Base-by-base conservation (phyloP, 1,140 invertebrate species). In the Sitophilus oryzae region DNA sequence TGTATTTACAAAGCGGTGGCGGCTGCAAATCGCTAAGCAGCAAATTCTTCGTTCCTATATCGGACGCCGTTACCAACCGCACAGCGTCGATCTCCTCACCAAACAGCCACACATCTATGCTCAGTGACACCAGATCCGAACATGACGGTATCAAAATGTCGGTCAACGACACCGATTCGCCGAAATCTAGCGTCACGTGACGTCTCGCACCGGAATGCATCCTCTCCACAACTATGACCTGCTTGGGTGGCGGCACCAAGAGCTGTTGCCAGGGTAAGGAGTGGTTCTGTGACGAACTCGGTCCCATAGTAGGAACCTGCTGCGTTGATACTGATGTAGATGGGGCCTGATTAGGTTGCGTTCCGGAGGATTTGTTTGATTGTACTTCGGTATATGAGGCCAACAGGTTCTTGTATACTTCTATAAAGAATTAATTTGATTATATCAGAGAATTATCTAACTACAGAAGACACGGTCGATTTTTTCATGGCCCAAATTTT, bases 141-240 rank as follows among this genome's bases (percentile, higher is more conserved):
- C 90, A 95, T 0, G 86, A 79, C 10, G 93, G 92, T 59, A 96
- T 88, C 60, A 92, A 76, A 53, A 96, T 73, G 71, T 96, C 93
- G 0, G 91, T 96, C 3, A 96, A 77, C 0, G 91, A 71, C 38
- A 94, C 76, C 1, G 88, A 82, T 56, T 86, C 82, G 16, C 91
- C 91, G 73, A 96, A 93, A 74, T 96, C 92, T 10, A 96, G 74
- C 8, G 91, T 88, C 38, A 95, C 89, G 75, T 91, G 94, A 53
- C 91, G 77, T 11, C 86, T 73, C 34, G 89, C 90, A 60, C 86
- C 90, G 16, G 89, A 91, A 73, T 93, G 89, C 87, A 95, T 93
- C 56, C 91, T 78, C 69, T 96, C 91, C 37, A 96, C 89, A n/a
- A 94, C 84, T 42, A 94, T 79, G 60, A 87, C 67, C 54, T 72